phyloP scores from a whole-genome alignment of 1,140 invertebrate species.

The Bombus pascuorum region DNA sequence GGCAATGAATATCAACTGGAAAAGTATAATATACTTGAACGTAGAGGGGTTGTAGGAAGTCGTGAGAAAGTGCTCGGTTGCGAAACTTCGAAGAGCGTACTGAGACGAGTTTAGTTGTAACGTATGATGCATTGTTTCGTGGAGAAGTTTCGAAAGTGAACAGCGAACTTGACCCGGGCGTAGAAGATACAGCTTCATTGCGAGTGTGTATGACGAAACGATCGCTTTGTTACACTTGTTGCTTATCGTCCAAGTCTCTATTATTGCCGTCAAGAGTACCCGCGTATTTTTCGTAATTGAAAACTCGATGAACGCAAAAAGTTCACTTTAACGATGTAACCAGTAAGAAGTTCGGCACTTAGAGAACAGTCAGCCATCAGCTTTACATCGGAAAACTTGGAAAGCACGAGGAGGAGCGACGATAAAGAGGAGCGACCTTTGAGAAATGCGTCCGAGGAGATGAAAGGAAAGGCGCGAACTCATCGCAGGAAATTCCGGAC shows the following conservation, averaged over 20 bases:
- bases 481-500: conserved; percentile 36
- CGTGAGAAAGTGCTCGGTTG: conserved; percentile 23
- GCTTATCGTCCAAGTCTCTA: neutral
- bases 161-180: neutral
- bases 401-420: neutral
- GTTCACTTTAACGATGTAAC: too few relatives aligned
- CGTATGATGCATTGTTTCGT: conserved; percentile 19
- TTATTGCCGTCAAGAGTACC: neutral
- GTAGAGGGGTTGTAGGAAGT: conserved; percentile 20
- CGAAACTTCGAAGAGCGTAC: conserved; percentile 9
- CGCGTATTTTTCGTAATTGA: neutral
- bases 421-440: neutral
- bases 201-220: neutral
- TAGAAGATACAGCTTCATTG: neutral
- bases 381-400: neutral
- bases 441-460: neutral
- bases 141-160: conserved; percentile 13
- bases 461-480: conserved; percentile 4
- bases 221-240: conserved; percentile 4
- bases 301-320: neutral
- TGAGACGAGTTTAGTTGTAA: conserved; percentile 5
- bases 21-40: neutral
- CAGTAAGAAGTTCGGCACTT: neutral
- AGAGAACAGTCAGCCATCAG: neutral
- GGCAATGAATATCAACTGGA: neutral